phyloP scores from a whole-genome alignment of 2,797 vertebrate species.

The Sparidentex hasta region DNA sequence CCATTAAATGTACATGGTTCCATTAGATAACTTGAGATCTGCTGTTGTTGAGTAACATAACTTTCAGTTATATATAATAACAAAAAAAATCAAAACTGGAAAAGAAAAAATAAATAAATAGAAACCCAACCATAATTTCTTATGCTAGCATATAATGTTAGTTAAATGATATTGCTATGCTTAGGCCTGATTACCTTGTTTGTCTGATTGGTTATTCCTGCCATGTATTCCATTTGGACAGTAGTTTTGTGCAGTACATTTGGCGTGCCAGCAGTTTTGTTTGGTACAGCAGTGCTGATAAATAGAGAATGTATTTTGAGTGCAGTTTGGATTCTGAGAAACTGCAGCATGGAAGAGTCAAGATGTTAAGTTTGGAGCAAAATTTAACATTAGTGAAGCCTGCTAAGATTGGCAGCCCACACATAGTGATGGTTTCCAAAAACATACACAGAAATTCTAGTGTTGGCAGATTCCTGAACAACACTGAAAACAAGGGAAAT shows the following conservation, averaged over 20 bases:
- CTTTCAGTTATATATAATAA: too few species aligned
- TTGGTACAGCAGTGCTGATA: not conserved
- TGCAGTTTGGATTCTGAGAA: not conserved
- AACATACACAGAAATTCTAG: not conserved
- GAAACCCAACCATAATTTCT: not conserved
- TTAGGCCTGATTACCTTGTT: not conserved
- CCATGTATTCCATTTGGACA: not conserved
- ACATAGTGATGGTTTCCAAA: not conserved
- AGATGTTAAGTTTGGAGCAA: not conserved
- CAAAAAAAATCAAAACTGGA: not conserved
- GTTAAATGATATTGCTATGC: not conserved
- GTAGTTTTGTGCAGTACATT: not conserved
- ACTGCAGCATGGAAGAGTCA: not conserved
- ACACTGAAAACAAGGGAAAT: too few species aligned
- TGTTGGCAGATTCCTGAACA: not conserved
- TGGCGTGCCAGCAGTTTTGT: not conserved
- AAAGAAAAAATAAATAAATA: not conserved
- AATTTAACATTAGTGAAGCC: not conserved
- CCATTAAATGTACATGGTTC: not conserved
- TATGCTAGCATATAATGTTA: not conserved
- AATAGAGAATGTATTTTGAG: too few species aligned
- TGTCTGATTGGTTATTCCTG: not conserved
- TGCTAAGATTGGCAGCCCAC: not conserved
- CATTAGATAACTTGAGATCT: not conserved
- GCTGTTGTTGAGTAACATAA: too few species aligned